phyloP scores from a whole-genome alignment of 1,140 invertebrate species.

The Drosophila ohnishii region DNA sequence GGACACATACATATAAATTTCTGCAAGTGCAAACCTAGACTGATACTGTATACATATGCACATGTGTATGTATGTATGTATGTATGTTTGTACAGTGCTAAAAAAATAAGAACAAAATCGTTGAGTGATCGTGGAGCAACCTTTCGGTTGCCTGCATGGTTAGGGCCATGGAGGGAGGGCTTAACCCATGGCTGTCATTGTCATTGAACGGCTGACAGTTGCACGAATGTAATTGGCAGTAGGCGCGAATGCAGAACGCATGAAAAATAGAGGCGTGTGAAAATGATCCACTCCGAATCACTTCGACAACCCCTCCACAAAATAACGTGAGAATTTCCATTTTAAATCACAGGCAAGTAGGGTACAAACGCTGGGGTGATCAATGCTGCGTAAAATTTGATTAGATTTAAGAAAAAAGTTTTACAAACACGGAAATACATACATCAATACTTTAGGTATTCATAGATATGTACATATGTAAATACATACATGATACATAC shows the following conservation, averaged over 20 bases:
- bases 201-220: constrained; percentile 58
- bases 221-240: constrained; percentile 64
- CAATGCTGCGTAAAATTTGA: constrained; percentile 48
- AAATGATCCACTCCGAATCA: constrained; percentile 51
- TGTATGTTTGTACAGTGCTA: background rate
- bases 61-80: background rate
- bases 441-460: background rate
- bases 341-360: constrained; percentile 26
- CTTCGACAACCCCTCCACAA: constrained; percentile 9
- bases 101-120: constrained; percentile 23
- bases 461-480: background rate
- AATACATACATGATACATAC: background rate
- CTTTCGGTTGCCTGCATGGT: background rate
- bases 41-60: constrained; percentile 8
- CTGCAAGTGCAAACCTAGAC: constrained; percentile 12
- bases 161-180: background rate
- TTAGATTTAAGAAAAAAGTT: constrained; percentile 17
- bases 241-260: constrained; percentile 61
- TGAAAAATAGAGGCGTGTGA: constrained; percentile 63
- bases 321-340: constrained; percentile 43
- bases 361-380: constrained; percentile 25
- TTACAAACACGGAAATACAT: too few relatives aligned
- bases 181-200: constrained; percentile 59
- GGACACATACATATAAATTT: background rate
- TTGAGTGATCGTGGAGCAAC: constrained; percentile 23